Percentiles rank a stretch among this genome's conserved stretches.
Evolutionary conservation across 2,113 vertebrate genomes (phyloP).

Genomic region (Percopsis transmontana): DNA sequence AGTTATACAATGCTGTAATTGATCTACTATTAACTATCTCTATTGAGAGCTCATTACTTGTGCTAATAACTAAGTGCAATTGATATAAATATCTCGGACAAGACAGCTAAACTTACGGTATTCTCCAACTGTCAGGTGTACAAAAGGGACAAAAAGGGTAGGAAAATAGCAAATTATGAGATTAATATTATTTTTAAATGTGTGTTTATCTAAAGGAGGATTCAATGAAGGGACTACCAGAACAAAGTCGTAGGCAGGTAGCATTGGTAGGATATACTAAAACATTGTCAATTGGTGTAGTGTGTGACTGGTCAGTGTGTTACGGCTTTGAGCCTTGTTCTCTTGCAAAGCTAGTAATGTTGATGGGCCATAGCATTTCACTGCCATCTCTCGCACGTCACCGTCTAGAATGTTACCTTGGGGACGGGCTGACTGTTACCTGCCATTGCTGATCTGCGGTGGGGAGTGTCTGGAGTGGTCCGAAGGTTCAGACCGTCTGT

Average conservation of each 20-base stretch:
- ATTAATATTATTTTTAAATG: background rate
- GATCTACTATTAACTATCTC: conserved; percentile 10
- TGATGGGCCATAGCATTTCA: background rate
- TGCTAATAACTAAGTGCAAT: background rate
- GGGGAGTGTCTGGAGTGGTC: conserved; percentile 96
- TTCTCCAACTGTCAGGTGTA: conserved; percentile 55
- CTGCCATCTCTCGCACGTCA: background rate
- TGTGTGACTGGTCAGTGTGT: too few relatives aligned
- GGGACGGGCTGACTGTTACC: conserved; percentile 74
- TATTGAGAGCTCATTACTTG: conserved; percentile 14
- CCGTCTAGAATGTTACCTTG: background rate
- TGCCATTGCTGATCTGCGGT: conserved; percentile 95
- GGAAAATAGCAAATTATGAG: background rate
- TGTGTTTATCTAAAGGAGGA: background rate
- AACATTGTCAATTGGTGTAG: too few relatives aligned
- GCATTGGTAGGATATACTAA: too few relatives aligned
- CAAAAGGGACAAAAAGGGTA: conserved; percentile 27
- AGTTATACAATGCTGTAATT: background rate
- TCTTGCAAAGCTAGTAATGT: too few relatives aligned
- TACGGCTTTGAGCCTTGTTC: too few relatives aligned
- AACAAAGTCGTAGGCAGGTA: too few relatives aligned
- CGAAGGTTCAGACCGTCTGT: conserved; percentile 94
- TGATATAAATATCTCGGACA: background rate
- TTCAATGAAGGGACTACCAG: background rate
- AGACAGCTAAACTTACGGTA: conserved; percentile 52